Evolutionary conservation across 92 coral and sea anemone genomes (phyloP).

Genomic region (Porites cylindrica): DNA sequence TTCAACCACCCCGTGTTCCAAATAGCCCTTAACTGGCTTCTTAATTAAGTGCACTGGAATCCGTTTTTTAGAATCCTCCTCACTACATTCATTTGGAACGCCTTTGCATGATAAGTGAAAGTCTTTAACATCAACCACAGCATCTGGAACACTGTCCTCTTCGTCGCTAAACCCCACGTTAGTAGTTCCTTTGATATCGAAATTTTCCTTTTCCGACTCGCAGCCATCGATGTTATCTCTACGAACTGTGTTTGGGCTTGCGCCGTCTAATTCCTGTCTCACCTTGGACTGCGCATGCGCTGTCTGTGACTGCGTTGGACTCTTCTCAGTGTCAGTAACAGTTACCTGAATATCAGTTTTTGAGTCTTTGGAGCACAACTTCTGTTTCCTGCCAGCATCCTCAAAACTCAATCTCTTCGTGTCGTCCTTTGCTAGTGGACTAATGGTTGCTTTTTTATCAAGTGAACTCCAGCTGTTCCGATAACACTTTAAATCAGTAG

Average conservation of each 20-base stretch:
- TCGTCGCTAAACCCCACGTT: slow-evolving; percentile 32
- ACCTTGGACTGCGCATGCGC: neutral
- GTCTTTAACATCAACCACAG: neutral
- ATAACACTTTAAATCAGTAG: slow-evolving; percentile 45
- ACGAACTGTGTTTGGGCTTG: slow-evolving; percentile 12
- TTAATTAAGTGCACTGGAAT: neutral
- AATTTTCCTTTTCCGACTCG: slow-evolving; percentile 16
- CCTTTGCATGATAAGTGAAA: neutral
- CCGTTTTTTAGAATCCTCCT: neutral
- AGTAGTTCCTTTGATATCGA: slow-evolving; percentile 8
- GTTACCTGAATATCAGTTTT: neutral
- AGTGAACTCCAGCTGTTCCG: neutral
- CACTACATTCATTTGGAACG: too few species aligned
- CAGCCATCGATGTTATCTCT: slow-evolving; percentile 43
- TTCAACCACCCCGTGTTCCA: neutral
- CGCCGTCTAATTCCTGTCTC: neutral
- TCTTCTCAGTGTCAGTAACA: slow-evolving; percentile 1
- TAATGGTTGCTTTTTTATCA: slow-evolving; percentile 21
- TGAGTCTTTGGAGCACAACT: neutral
- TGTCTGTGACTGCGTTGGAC: neutral
- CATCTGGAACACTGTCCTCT: neutral
- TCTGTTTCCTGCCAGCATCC: slow-evolving; percentile 2
- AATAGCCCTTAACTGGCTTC: neutral
- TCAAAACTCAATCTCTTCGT: slow-evolving; percentile 28
- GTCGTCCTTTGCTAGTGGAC: slow-evolving; percentile 23